Percentiles rank a stretch among this genome's conserved stretches.
These are phyloP conservation scores for Halcyon chelicuti DNA, from an alignment of 2,797 vertebrate genomes.

Conservation along the genomic window DNA sequence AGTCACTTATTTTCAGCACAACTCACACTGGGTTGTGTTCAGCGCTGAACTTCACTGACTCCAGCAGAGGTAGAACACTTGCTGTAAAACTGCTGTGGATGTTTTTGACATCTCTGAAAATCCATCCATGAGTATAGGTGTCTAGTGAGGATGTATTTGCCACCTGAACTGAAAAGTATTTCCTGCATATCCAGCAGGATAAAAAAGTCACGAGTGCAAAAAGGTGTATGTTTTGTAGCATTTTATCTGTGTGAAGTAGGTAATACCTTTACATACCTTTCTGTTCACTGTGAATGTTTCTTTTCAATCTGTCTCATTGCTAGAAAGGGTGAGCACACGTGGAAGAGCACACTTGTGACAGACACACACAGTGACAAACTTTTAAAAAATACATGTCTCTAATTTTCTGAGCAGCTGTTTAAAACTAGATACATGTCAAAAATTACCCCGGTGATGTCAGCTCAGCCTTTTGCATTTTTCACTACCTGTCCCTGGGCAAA, in stretches of 20 bases:
- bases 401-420: constrained; percentile 64
- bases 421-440: constrained; percentile 63
- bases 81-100: background rate
- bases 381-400: constrained; percentile 50
- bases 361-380: constrained; percentile 48
- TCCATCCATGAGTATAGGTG: background rate
- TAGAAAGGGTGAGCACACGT: background rate
- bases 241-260: background rate
- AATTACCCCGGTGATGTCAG: constrained; percentile 42
- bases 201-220: background rate
- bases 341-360: background rate
- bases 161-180: background rate
- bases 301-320: background rate
- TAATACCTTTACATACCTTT: background rate
- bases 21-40: background rate
- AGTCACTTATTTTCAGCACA: constrained; percentile 34
- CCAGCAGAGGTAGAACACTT: background rate
- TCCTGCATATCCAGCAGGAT: background rate
- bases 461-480: constrained; percentile 71
- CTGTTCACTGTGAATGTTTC: background rate
- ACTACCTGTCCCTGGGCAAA: constrained; percentile 54
- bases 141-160: background rate
- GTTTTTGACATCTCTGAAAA: constrained; percentile 3
- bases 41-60: constrained; percentile 52
- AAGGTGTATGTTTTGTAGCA: background rate